Percentiles rank a stretch among this genome's conserved stretches.
phyloP scores from a whole-genome alignment of 2,888 invertebrate species.

The Mythimna ferrago region DNA sequence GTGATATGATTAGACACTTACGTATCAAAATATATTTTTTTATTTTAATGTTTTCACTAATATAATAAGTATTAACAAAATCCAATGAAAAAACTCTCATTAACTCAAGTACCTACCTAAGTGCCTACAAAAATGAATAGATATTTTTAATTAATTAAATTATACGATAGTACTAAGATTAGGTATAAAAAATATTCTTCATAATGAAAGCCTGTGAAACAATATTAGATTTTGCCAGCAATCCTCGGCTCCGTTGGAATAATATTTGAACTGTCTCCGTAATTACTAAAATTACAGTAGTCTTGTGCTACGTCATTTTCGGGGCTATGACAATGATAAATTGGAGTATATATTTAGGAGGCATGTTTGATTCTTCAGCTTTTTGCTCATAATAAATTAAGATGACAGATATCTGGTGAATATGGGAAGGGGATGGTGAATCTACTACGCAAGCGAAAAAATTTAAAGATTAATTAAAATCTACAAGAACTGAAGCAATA shows the following conservation, averaged over 20 bases:
- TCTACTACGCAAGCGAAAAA: background rate
- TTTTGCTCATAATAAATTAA: slow-evolving; percentile 2
- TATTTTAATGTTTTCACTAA: too few relatives aligned
- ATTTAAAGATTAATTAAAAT: background rate
- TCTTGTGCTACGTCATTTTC: slow-evolving; percentile 11
- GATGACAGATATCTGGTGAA: background rate
- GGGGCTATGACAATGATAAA: slow-evolving; percentile 20
- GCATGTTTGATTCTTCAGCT: slow-evolving; percentile 8
- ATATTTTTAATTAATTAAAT: background rate
- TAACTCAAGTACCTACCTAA: background rate
- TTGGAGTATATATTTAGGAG: slow-evolving; percentile 19
- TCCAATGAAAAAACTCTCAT: background rate
- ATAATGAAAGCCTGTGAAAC: slow-evolving; percentile 4
- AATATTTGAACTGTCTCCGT: slow-evolving; percentile 40
- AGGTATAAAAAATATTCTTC: slow-evolving; percentile 6
- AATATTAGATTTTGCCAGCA: slow-evolving; percentile 43
- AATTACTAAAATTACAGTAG: slow-evolving; percentile 32
- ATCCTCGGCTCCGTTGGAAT: slow-evolving; percentile 21
- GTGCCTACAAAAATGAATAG: too few relatives aligned
- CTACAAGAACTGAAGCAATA: background rate
- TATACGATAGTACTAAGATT: background rate
- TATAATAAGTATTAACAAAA: background rate
- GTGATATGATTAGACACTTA: too few relatives aligned
- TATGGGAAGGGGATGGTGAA: background rate
- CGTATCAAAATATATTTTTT: too few relatives aligned